Evolutionary conservation across 2,888 invertebrate genomes (phyloP).

Genomic region (Cheilosia impressa): DNA sequence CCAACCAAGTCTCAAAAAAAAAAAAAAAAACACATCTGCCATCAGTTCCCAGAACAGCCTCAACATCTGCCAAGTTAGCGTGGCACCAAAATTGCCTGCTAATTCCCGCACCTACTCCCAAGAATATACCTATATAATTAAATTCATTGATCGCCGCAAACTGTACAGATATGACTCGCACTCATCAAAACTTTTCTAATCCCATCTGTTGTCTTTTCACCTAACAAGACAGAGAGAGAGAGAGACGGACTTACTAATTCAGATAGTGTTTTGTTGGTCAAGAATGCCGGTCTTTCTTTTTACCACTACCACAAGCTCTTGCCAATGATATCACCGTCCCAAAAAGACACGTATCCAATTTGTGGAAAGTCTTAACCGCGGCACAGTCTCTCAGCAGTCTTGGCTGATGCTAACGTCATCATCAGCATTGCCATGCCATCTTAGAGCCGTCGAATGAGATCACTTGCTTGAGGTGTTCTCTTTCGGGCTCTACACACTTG

Average conservation of each 20-base stretch:
- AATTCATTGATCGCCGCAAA: conserved; percentile 1
- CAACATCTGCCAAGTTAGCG: background rate
- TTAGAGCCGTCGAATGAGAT: conserved; percentile 47
- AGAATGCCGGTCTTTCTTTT: conserved; percentile 13
- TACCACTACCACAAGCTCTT: conserved; percentile 10
- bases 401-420: conserved; percentile 42
- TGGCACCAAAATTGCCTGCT: background rate
- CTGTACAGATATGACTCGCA: background rate
- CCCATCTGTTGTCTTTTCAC: conserved; percentile 4
- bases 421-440: background rate
- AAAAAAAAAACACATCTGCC: no score
- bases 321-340: conserved; percentile 34
- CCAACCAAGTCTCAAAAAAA: no score
- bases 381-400: background rate
- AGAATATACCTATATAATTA: background rate
- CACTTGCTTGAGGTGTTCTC: conserved; percentile 39
- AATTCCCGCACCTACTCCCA: background rate
- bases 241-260: background rate
- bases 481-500: background rate
- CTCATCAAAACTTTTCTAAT: conserved; percentile 8
- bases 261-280: conserved; percentile 14
- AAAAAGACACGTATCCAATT: conserved; percentile 14
- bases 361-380: conserved; percentile 48
- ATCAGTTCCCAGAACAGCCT: background rate
- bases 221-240: background rate